phyloP scores from a whole-genome alignment of 2,113 vertebrate genomes.

The Chionodraco myersi region DNA sequence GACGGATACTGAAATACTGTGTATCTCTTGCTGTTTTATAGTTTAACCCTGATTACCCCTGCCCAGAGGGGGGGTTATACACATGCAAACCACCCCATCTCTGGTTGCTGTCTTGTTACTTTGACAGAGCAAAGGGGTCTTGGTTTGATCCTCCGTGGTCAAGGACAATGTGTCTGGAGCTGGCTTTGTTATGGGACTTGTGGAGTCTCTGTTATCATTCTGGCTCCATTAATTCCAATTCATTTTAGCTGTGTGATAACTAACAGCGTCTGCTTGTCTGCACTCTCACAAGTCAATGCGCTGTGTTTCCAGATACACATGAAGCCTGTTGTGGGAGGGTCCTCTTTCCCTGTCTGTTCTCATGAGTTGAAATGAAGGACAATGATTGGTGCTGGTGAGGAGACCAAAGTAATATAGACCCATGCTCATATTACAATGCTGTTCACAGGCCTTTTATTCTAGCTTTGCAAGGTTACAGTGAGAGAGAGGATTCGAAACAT shows the following conservation, averaged over 20 bases:
- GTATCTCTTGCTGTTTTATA: slow-evolving; percentile 8
- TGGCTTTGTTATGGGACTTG: slow-evolving; percentile 79
- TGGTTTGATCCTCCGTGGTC: slow-evolving; percentile 66
- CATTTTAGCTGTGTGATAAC: slow-evolving; percentile 82
- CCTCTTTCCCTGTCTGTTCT: slow-evolving; percentile 55
- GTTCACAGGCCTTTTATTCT: background rate
- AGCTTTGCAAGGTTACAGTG: background rate
- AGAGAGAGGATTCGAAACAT: background rate
- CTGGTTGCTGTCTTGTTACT: slow-evolving; percentile 40
- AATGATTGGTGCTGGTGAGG: background rate
- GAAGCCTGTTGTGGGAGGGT: slow-evolving; percentile 58
- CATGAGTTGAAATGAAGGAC: slow-evolving; percentile 55
- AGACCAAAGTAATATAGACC: slow-evolving; percentile 8
- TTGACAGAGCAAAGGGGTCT: slow-evolving; percentile 45
- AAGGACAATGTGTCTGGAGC: slow-evolving; percentile 81
- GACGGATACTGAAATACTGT: background rate
- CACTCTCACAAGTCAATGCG: slow-evolving; percentile 68
- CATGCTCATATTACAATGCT: background rate
- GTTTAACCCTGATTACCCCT: background rate
- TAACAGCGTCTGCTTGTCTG: slow-evolving; percentile 82
- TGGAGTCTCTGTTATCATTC: slow-evolving; percentile 80
- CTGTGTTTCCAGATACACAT: slow-evolving; percentile 74
- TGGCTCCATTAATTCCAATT: slow-evolving; percentile 81
- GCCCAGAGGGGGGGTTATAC: background rate
- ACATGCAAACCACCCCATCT: background rate